Evolutionary conservation across 2,888 invertebrate species (phyloP).

Genomic region (Sesia apiformis): DNA sequence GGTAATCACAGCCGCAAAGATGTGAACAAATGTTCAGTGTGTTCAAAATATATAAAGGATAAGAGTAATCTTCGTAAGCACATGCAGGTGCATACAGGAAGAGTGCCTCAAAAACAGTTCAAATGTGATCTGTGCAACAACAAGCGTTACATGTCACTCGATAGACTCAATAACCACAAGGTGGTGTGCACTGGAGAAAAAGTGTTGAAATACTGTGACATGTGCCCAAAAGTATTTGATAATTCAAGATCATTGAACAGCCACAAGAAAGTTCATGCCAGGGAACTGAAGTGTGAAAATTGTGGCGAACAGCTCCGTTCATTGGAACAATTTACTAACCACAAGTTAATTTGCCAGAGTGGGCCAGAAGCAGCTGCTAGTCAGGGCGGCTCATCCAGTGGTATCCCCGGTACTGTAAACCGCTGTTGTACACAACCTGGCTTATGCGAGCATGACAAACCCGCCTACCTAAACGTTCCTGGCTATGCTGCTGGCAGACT

Average conservation of each 20-base stretch:
- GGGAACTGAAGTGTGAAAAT: conserved; percentile 67
- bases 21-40: conserved; percentile 71
- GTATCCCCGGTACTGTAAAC: conserved; percentile 26
- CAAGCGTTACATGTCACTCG: conserved; percentile 69
- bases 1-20: conserved; percentile 67
- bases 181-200: conserved; percentile 71
- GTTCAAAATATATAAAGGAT: conserved; percentile 72
- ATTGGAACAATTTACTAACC: conserved; percentile 66
- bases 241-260: conserved; percentile 70
- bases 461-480: conserved; percentile 68
- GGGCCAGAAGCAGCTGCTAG: conserved; percentile 42
- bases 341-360: conserved; percentile 64
- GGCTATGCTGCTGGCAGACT: conserved; percentile 63
- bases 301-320: conserved; percentile 70
- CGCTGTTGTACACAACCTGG: conserved; percentile 67
- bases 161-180: conserved; percentile 69
- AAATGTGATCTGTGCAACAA: conserved; percentile 72
- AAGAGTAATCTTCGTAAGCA: conserved; percentile 71
- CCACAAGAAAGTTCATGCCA: conserved; percentile 70
- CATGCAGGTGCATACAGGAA: conserved; percentile 72
- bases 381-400: conserved; percentile 23
- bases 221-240: conserved; percentile 72
- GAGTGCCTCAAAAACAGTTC: conserved; percentile 70
- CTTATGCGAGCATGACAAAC: conserved; percentile 69
- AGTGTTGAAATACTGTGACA: conserved; percentile 68